Conservation (phyloP, 2,888 invertebrate species). For the Amblyjoppa proteus region DNA sequence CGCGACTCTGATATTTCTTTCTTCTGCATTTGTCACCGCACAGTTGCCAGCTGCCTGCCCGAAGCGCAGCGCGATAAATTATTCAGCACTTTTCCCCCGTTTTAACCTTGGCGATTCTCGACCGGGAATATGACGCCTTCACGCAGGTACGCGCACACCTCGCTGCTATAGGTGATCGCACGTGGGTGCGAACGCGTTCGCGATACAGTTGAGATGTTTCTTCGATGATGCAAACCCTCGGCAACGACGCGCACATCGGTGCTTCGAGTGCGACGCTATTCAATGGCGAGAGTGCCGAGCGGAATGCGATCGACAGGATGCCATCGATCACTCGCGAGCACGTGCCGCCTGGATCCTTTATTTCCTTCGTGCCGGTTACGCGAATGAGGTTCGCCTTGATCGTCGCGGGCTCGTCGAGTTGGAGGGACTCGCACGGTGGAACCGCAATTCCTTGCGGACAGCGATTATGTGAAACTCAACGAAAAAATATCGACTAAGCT, state of each 20-base stretch:
- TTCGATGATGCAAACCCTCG: conserved; percentile 65
- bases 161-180: conserved; percentile 29
- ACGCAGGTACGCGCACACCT: background rate
- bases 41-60: conserved; percentile 44
- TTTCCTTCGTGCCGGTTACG: conserved; percentile 35
- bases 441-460: background rate
- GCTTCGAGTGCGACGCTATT: background rate
- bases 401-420: background rate
- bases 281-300: conserved; percentile 2
- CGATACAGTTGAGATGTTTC: conserved; percentile 77
- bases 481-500: too few relatives aligned
- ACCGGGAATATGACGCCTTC: conserved; percentile 38
- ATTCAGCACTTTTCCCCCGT: conserved; percentile 26
- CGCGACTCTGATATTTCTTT: conserved; percentile 22
- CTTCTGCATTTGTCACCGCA: conserved; percentile 9
- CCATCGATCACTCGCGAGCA: conserved; percentile 57
- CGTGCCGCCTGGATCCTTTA: conserved; percentile 41
- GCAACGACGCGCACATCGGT: background rate
- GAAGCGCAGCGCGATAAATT: conserved; percentile 51
- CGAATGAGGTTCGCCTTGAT: background rate
- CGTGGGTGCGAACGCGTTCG: conserved; percentile 73
- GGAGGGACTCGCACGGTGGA: background rate
- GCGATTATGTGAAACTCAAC: background rate
- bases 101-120: conserved; percentile 58
- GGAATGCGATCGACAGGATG: conserved; percentile 57